Percentiles rank a stretch among this genome's conserved stretches.
Evolutionary conservation across 1,140 invertebrate species (phyloP).

Genomic region (Eurosta solidaginis): DNA sequence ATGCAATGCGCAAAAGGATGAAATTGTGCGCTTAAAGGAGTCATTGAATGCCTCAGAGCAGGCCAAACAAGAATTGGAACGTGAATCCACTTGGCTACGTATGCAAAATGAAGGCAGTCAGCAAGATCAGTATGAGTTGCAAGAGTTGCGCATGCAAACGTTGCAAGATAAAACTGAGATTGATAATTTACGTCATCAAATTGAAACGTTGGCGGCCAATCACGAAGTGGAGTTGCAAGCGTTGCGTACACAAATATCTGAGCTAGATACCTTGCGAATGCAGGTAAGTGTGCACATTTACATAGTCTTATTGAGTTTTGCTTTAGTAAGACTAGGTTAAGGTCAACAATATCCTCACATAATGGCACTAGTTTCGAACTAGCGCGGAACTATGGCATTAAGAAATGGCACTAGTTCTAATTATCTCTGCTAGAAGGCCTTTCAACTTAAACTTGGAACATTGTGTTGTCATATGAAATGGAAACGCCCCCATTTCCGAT

Average conservation of each 20-base stretch:
- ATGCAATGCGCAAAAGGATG: slow-evolving; percentile 61
- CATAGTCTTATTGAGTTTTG: no score
- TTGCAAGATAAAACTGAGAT: slow-evolving; percentile 57
- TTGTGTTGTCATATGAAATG: no score
- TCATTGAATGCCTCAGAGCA: slow-evolving; percentile 54
- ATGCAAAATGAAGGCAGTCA: slow-evolving; percentile 55
- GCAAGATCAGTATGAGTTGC: slow-evolving; percentile 52
- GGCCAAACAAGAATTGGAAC: slow-evolving; percentile 41
- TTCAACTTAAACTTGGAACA: no score
- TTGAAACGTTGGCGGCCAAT: slow-evolving; percentile 49
- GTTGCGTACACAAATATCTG: slow-evolving; percentile 50
- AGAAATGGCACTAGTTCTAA: no score
- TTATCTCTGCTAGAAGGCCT: no score
- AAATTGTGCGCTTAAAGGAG: slow-evolving; percentile 61
- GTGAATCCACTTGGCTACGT: slow-evolving; percentile 49
- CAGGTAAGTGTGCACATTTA: slow-evolving; percentile 34
- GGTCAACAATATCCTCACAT: no score
- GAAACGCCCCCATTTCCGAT: no score
- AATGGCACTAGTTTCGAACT: no score
- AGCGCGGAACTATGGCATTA: no score
- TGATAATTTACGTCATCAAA: slow-evolving; percentile 54
- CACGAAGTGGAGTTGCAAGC: slow-evolving; percentile 50
- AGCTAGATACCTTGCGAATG: slow-evolving; percentile 48
- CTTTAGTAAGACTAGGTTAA: no score
- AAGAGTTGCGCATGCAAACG: slow-evolving; percentile 56